Evolutionary conservation across 2,797 vertebrate genomes (phyloP).

Genomic region (Ambastaia sidthimunki): DNA sequence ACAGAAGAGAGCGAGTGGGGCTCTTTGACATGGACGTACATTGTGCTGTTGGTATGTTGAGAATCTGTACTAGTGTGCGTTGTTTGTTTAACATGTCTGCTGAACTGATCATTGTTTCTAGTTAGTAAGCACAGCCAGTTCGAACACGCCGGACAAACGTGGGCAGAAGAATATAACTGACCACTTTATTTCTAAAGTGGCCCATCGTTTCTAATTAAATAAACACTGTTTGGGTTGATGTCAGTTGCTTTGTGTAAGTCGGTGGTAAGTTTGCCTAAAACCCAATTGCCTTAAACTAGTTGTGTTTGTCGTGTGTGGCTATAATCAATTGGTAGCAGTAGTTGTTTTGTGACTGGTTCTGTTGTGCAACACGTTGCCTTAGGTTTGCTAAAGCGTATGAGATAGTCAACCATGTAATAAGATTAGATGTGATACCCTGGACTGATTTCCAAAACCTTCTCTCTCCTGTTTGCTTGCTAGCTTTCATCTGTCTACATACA

Average conservation of each 20-base stretch:
- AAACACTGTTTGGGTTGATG: neutral
- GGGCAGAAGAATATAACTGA: neutral
- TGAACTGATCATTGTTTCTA: slow-evolving; percentile 16
- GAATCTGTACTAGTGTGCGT: slow-evolving; percentile 41
- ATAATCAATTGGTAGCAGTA: neutral
- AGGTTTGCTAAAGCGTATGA: slow-evolving; percentile 32
- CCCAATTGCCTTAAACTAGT: neutral
- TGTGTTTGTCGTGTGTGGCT: slow-evolving; percentile 2
- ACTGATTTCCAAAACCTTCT: slow-evolving; percentile 13
- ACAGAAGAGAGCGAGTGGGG: neutral
- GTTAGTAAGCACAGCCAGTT: slow-evolving; percentile 27
- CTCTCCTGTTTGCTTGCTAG: neutral
- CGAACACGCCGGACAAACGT: neutral
- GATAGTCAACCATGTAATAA: slow-evolving; percentile 44
- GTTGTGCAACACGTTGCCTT: slow-evolving; percentile 21
- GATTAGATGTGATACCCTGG: slow-evolving; percentile 50
- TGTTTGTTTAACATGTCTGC: slow-evolving; percentile 47
- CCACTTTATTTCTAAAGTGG: neutral
- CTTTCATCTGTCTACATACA: neutral
- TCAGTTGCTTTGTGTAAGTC: neutral
- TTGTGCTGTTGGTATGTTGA: slow-evolving; percentile 50
- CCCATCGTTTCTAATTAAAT: neutral
- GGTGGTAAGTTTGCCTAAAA: neutral
- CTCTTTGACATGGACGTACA: slow-evolving; percentile 37
- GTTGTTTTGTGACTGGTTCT: slow-evolving; percentile 11